Conservation (phyloP, 2,113 vertebrate species). For the Leptobrachium leishanense region DNA sequence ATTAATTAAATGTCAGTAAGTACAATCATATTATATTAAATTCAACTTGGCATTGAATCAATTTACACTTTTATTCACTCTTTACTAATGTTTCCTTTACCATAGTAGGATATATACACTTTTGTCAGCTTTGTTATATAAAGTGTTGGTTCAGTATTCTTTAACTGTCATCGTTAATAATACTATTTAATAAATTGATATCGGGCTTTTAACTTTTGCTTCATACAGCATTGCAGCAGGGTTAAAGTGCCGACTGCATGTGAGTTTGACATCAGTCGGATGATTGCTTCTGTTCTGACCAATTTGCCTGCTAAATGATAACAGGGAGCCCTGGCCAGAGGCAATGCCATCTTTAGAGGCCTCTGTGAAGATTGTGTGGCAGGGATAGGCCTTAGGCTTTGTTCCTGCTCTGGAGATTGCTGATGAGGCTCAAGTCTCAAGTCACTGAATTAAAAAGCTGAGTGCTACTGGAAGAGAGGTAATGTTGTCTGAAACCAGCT, state of each 20-base stretch:
- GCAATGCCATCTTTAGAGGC: slow-evolving; percentile 30
- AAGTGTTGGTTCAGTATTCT: too few species aligned
- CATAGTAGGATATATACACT: too few species aligned
- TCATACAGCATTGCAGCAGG: not conserved
- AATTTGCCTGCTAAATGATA: slow-evolving; percentile 43
- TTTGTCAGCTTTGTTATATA: too few species aligned
- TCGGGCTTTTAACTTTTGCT: not conserved
- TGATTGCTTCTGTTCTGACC: slow-evolving; percentile 42
- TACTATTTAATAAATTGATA: too few species aligned
- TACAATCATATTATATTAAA: too few species aligned
- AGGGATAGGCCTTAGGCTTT: slow-evolving; percentile 36
- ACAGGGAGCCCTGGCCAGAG: slow-evolving; percentile 26
- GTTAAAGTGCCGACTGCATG: slow-evolving; percentile 9
- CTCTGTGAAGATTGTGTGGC: slow-evolving; percentile 10
- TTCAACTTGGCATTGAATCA: too few species aligned
- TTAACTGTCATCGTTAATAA: too few species aligned
- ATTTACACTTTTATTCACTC: too few species aligned
- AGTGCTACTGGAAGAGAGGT: not conserved
- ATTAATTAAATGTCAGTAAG: too few species aligned
- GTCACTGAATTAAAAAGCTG: slow-evolving; percentile 4
- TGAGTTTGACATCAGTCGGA: slow-evolving; percentile 8
- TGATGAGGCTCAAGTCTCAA: slow-evolving; percentile 38
- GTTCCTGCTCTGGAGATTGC: slow-evolving; percentile 20
- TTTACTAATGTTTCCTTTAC: too few species aligned
- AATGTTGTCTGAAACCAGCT: not conserved